Conservation (phyloP, 2,113 vertebrate genomes). For the Rhabdornis inornatus region DNA sequence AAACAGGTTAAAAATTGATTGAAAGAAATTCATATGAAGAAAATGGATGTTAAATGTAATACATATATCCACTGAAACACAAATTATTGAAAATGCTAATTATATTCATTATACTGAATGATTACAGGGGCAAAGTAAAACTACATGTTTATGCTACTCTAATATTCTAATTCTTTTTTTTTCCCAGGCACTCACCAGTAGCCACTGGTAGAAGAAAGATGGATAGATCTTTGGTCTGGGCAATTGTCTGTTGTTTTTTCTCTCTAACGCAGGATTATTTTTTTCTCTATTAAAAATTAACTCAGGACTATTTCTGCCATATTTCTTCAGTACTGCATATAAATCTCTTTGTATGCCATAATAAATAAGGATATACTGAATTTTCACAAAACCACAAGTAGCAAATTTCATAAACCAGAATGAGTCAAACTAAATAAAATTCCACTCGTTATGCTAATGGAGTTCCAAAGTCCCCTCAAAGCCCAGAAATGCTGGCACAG, state of each 20-base stretch:
- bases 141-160: background rate
- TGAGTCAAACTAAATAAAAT: constrained; percentile 22
- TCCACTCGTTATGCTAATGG: background rate
- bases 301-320: background rate
- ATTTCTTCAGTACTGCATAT: background rate
- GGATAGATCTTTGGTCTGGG: background rate
- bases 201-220: background rate
- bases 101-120: background rate
- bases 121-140: background rate
- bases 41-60: background rate
- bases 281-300: background rate
- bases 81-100: background rate
- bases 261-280: background rate
- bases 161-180: background rate
- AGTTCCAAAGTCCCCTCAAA: constrained; percentile 14
- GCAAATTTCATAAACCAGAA: background rate
- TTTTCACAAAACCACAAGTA: constrained; percentile 17
- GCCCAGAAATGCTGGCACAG: background rate
- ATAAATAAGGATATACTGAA: constrained; percentile 1
- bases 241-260: background rate
- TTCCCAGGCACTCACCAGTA: background rate
- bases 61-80: background rate
- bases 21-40: background rate
- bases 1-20: background rate
- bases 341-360: background rate